phyloP scores from a whole-genome alignment of 2,797 vertebrate genomes.

The Peromyscus melanophrys region DNA sequence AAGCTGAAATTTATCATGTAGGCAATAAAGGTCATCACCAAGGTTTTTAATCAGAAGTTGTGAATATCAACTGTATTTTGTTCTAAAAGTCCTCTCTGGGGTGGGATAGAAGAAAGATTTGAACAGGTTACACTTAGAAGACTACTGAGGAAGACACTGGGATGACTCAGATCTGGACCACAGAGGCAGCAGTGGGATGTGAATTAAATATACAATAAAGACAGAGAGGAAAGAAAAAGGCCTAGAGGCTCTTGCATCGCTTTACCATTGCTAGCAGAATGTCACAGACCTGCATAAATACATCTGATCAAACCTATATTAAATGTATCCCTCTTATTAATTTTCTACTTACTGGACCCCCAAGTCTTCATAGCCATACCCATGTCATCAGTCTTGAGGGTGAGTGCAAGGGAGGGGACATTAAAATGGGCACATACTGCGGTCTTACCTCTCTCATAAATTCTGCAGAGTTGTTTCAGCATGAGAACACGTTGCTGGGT shows the following conservation, averaged over 20 bases:
- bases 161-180: not conserved
- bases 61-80: not conserved
- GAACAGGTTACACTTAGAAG: not conserved
- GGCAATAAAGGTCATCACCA: not conserved
- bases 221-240: not conserved
- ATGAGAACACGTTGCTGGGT: not conserved
- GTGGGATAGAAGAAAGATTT: not conserved
- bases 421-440: not conserved
- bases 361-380: not conserved
- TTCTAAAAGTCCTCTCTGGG: not conserved
- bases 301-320: not conserved
- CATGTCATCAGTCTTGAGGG: not conserved
- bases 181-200: too few species aligned
- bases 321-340: not conserved
- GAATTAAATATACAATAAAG: not conserved
- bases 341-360: not conserved
- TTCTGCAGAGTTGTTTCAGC: not conserved
- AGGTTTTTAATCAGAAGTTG: not conserved
- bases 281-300: not conserved
- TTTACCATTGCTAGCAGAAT: not conserved
- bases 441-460: not conserved
- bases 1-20: not conserved
- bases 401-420: not conserved
- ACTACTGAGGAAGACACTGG: not conserved
- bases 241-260: not conserved